Base-by-base conservation (phyloP, 2,888 invertebrate genomes). In the Rhagonycha fulva region DNA sequence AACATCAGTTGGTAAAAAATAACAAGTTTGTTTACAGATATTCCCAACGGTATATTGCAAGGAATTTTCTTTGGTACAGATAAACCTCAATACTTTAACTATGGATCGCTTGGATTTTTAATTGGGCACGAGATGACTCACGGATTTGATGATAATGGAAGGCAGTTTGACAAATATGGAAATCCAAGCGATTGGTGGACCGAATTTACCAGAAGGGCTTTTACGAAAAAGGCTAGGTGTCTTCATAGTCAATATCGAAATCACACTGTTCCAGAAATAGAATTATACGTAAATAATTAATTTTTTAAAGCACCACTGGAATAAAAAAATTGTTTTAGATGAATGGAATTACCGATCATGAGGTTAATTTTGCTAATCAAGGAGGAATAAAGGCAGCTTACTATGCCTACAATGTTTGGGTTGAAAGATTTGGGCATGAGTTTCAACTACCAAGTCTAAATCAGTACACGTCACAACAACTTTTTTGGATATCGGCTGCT, bases 351-450 rank as follows among this genome's bases (percentile, higher is more conserved):
- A 95, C 95, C 84, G 97, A 96, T 0, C 96, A 96, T 88, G 97
- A 96, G 12, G 97, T 97, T 86, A 98, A 98, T 86, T 98, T 98
- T 75, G 98, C 98, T 0, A 97, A 98, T 86, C 98, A 97, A 85
- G 97, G 97, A 3, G 98, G 97, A 0, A 92, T 97, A 79, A 97
- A 97, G 86, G 95, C 96, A 85, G 95, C 97, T 0, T 98, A 97
- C 87, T 89, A 92, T 78, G 96, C 96, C 0, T 96, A 96, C 87
- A 90, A 92, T 68, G 90, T 91, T 9, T 96, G 95, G 95, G 91
- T 90, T 0, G 88, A 90, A 23, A 89, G 92, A 9, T 91, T 94
- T 66, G 82, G 85, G 84, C 88, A 88, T 0, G 95, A 96, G 83
- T 88, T 89, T 0, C 72, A 74, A 30, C 26, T 95, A 11, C 95